phyloP scores from a whole-genome alignment of 2,888 invertebrate species.

The Polydrusus cervinus region DNA sequence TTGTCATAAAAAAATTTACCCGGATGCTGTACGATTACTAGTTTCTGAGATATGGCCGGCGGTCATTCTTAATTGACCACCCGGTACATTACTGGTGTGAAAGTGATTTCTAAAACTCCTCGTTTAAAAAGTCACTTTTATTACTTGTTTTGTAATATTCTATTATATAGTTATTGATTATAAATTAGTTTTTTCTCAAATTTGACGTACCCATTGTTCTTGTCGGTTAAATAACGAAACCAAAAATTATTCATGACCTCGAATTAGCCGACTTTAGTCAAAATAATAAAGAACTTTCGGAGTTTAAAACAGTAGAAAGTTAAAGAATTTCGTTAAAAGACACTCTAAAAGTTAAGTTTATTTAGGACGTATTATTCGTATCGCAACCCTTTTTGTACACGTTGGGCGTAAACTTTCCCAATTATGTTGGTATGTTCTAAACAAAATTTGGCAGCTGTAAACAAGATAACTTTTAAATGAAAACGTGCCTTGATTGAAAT shows the following conservation, averaged over 20 bases:
- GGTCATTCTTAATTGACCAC: too few species aligned
- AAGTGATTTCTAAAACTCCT: too few species aligned
- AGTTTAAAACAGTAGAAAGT: not conserved
- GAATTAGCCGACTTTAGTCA: not conserved
- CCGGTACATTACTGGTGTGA: too few species aligned
- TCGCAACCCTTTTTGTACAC: conserved; percentile 8
- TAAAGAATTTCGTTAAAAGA: conserved; percentile 7
- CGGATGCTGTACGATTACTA: too few species aligned
- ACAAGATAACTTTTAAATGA: conserved; percentile 1
- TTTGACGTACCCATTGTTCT: not conserved
- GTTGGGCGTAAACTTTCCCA: not conserved
- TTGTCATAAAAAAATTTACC: too few species aligned
- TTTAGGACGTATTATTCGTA: not conserved
- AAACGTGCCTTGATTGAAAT: not conserved
- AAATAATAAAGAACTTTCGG: conserved; percentile 1
- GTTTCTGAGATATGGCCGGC: too few species aligned
- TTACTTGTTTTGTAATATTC: too few species aligned
- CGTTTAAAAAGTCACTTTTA: too few species aligned
- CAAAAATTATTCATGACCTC: not conserved
- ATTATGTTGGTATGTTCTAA: not conserved
- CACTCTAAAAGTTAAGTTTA: not conserved
- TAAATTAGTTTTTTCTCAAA: too few species aligned
- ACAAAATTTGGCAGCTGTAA: conserved; percentile 1
- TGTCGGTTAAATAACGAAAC: not conserved
- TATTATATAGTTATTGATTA: too few species aligned